These are phyloP conservation scores for Rana temporaria DNA, from an alignment of 2,113 vertebrate genomes.

Conservation along the genomic window DNA sequence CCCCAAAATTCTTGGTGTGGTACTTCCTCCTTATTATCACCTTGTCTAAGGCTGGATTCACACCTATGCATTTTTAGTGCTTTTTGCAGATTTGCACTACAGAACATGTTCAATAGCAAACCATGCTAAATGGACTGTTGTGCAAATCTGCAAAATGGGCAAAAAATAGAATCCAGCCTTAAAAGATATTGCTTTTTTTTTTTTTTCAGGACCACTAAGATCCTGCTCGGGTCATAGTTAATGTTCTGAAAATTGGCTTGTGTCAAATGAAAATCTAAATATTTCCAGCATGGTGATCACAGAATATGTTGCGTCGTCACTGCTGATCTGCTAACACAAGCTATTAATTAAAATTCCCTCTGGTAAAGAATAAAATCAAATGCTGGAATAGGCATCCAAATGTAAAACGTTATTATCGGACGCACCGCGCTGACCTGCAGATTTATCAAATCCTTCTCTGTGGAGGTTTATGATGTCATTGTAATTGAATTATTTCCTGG, in stretches of 20 bases:
- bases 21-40: neutral
- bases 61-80: too few relatives aligned
- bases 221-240: too few relatives aligned
- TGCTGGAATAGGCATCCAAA: neutral
- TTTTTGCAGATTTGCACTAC: too few relatives aligned
- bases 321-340: neutral
- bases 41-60: too few relatives aligned
- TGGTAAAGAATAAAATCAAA: neutral
- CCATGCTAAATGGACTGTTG: too few relatives aligned
- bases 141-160: too few relatives aligned
- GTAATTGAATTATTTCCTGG: constrained; percentile 43
- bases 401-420: neutral
- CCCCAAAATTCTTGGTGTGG: too few relatives aligned
- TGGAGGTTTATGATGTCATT: neutral
- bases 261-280: neutral
- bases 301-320: neutral
- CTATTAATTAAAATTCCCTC: constrained; percentile 2
- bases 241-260: neutral
- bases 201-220: too few relatives aligned
- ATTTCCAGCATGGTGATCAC: neutral
- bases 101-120: too few relatives aligned
- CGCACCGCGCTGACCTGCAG: neutral
- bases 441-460: neutral
- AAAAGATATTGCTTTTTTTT: neutral
- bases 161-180: too few relatives aligned